phyloP scores from a whole-genome alignment of 2,888 invertebrate genomes.

The Sabellastarte sp. region DNA sequence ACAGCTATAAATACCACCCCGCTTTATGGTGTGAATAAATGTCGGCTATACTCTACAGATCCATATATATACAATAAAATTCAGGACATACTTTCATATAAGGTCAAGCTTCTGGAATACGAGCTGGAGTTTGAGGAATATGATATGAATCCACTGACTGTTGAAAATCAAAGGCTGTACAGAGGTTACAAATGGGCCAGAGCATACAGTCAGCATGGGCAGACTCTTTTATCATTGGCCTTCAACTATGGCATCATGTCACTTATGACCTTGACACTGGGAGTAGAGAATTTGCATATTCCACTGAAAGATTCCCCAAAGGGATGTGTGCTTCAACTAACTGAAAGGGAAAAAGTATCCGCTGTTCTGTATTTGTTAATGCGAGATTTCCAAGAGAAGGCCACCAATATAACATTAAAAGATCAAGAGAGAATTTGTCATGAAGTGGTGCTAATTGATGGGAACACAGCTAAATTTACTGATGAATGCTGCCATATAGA shows the following conservation, averaged over 20 bases:
- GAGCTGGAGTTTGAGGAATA: constrained; percentile 23
- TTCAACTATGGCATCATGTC: constrained; percentile 56
- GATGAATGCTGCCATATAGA: constrained; percentile 41
- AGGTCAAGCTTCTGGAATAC: constrained; percentile 29
- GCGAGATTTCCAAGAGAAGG: constrained; percentile 22
- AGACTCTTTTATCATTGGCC: constrained; percentile 52
- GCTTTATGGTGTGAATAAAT: too few species aligned
- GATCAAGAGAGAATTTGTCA: constrained; percentile 41
- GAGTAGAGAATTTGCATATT: constrained; percentile 36
- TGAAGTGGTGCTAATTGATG: constrained; percentile 38
- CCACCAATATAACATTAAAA: constrained; percentile 4
- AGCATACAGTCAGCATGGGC: constrained; percentile 47
- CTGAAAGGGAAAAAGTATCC: constrained; percentile 21
- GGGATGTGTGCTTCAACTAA: constrained; percentile 44
- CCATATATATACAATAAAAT: constrained; percentile 12
- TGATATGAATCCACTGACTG: constrained; percentile 23
- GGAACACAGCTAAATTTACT: constrained; percentile 41
- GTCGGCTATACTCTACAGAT: constrained; percentile 6
- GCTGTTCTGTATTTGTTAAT: constrained; percentile 23
- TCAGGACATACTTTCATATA: constrained; percentile 2
- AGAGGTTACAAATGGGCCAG: constrained; percentile 28
- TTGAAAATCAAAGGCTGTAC: constrained; percentile 15
- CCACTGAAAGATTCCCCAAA: constrained; percentile 40
- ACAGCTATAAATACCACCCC: too few species aligned
- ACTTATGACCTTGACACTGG: constrained; percentile 50